Base-by-base conservation (phyloP, 2,797 vertebrate genomes). In the Champsocephalus esox region DNA sequence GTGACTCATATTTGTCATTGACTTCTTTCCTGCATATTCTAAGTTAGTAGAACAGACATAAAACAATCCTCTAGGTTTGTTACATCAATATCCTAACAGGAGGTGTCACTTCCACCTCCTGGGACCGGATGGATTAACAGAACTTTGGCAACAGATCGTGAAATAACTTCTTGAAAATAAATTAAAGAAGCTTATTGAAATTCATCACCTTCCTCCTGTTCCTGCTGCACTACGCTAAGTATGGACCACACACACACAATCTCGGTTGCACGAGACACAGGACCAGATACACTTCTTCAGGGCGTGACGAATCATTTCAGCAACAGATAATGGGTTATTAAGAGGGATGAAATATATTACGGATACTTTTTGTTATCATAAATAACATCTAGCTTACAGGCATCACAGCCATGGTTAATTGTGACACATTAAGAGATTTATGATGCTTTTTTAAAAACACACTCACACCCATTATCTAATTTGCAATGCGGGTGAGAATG, bases 401-500 rank as follows among this genome's bases (percentile, higher is more conserved):
- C 24, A 54, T 62, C 6, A 19, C 5, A 24, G 32, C 7, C 0
- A 19, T 63, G 32, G 69, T 62, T 55, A 34, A 69, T 24, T 61
- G 41, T 11, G 12, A 28, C 50, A 49, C 57, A 64, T 77, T 54
- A 28, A 0, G 4, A 66, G 59, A 24, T 54, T 78, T 71, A 24
- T 58, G 61, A 58, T 65, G 55, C 21, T 28, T 28, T 28, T 24
- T 70, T 41, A 4, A n/a, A 49, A 59, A 68, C 2, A 43, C n/a
- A 38, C 10, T 21, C 21, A 19, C 28, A 34, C 24, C 54, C 46
- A 71, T 60, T 21, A 41, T 66, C 67, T 61, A 3, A 69, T 74
- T 75, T 63, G 54, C 55, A 74, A 17, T n/a, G 66, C 63, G 73
- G 57, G 60, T 75, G 70, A 44, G 61, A 70, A 71, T 46, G 46